Percentiles rank a stretch among this genome's conserved stretches.
Evolutionary conservation across 2,797 vertebrate genomes (phyloP).

Genomic region (Bovichtus diacanthus): DNA sequence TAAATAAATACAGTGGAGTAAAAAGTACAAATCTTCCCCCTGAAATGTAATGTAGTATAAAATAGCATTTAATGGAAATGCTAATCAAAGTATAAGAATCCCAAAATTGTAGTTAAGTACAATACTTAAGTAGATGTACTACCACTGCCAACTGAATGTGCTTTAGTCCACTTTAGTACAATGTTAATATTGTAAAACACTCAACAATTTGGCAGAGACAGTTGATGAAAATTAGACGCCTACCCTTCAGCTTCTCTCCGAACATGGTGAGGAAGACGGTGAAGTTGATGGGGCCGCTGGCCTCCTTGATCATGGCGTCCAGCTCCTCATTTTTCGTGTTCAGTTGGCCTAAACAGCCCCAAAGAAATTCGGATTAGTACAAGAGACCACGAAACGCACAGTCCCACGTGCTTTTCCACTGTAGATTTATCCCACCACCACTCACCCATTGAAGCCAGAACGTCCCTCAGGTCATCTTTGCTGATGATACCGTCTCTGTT

Average conservation of each 20-base stretch:
- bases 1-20: background rate
- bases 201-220: background rate
- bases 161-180: background rate
- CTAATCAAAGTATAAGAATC: background rate
- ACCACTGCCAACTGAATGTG: background rate
- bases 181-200: background rate
- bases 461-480: constrained; percentile 92
- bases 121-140: background rate
- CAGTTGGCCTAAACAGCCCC: constrained; percentile 80
- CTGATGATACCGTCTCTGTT: constrained; percentile 95
- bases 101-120: background rate
- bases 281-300: constrained; percentile 94
- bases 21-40: background rate
- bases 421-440: background rate
- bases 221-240: background rate
- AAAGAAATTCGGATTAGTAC: background rate
- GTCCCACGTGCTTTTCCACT: fast-evolving
- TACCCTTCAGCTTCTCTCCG: constrained; percentile 95
- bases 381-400: background rate
- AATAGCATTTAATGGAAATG: background rate
- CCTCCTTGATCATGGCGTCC: constrained; percentile 94
- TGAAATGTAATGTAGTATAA: background rate
- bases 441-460: constrained; percentile 90
- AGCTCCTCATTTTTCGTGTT: constrained; percentile 93
- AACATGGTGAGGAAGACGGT: constrained; percentile 96